Conservation (phyloP, 2,797 vertebrate genomes). For the Lithobates sylvaticus region DNA sequence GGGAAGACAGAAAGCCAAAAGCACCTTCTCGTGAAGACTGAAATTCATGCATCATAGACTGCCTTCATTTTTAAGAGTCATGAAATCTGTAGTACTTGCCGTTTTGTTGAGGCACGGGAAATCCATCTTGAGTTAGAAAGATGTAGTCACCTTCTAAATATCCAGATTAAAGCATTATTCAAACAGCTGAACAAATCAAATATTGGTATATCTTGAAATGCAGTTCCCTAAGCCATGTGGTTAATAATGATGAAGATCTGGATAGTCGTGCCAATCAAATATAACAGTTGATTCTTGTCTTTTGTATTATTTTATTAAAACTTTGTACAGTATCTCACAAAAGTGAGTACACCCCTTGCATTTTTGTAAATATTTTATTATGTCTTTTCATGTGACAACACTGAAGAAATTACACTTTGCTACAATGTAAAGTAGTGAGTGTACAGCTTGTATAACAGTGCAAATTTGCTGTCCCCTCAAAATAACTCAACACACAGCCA, state of each 20-base stretch:
- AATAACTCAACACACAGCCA: too few relatives aligned
- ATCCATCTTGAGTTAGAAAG: background rate
- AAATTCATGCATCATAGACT: conserved; percentile 23
- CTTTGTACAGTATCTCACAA: too few relatives aligned
- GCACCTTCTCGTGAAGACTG: conserved; percentile 10
- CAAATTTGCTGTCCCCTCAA: too few relatives aligned
- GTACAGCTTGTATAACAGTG: too few relatives aligned
- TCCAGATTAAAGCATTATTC: background rate
- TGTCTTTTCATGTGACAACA: too few relatives aligned
- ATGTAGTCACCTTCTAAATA: background rate
- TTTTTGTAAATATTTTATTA: too few relatives aligned
- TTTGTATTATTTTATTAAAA: background rate
- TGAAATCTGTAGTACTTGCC: background rate
- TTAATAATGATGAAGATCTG: background rate
- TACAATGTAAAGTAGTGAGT: too few relatives aligned
- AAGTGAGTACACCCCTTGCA: too few relatives aligned
- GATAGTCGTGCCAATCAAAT: background rate
- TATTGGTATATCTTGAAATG: background rate
- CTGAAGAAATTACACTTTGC: too few relatives aligned
- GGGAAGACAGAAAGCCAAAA: conserved; percentile 21
- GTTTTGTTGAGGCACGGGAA: background rate
- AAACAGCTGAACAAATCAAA: background rate
- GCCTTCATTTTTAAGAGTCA: conserved; percentile 27
- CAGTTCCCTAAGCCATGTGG: background rate
- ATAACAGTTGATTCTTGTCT: background rate